Evolutionary conservation across 2,888 invertebrate genomes (phyloP).

Genomic region (Rhagonycha lutea): DNA sequence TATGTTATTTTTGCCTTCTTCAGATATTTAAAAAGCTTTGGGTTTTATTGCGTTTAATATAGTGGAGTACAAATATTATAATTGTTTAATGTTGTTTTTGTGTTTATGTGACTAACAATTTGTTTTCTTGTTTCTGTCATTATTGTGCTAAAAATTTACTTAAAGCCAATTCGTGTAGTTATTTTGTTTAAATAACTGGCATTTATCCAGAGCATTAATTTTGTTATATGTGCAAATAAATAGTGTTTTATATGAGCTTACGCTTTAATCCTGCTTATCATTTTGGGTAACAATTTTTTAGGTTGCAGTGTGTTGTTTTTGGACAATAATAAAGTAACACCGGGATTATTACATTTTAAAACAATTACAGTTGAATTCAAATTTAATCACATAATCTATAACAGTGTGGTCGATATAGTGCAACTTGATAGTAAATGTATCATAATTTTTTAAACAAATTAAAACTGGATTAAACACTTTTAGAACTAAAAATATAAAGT

Average conservation of each 20-base stretch:
- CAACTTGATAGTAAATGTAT: no score
- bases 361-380: neutral
- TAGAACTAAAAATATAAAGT: no score
- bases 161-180: neutral
- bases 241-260: neutral
- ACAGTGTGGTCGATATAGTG: no score
- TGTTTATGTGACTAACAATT: conserved; percentile 29
- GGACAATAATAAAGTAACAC: neutral
- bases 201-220: conserved; percentile 6
- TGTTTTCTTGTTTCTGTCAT: conserved; percentile 51
- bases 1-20: neutral
- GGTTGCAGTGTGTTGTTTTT: neutral
- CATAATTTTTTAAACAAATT: no score
- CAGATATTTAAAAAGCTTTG: neutral
- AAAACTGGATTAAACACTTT: no score
- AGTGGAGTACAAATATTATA: neutral
- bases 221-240: neutral
- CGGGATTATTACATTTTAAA: neutral
- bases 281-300: neutral
- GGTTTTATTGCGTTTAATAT: neutral
- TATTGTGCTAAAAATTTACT: conserved; percentile 41
- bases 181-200: neutral
- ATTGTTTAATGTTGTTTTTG: conserved; percentile 4
- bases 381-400: no score
- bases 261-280: neutral